phyloP scores from a whole-genome alignment of 2,113 vertebrate genomes.

The Neolamprologus falcicula region DNA sequence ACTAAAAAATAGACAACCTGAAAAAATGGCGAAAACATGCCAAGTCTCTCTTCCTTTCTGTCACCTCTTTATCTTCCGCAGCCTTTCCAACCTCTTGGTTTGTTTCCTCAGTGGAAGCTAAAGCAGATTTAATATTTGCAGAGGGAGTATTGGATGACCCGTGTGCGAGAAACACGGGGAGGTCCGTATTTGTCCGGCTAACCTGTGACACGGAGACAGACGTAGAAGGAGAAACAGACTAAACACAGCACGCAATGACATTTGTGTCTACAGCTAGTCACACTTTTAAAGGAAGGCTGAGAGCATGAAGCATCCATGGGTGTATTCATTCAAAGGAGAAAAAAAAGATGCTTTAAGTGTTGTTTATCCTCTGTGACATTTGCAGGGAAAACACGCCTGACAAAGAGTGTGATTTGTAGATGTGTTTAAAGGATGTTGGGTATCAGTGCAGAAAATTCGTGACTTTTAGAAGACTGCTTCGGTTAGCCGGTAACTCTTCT shows the following conservation, averaged over 20 bases:
- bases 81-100: background rate
- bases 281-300: background rate
- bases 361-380: conserved; percentile 31
- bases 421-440: conserved; percentile 14
- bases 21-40: background rate
- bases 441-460: background rate
- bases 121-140: conserved; percentile 36
- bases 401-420: background rate
- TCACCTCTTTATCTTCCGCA: background rate
- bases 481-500: conserved; percentile 21
- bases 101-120: conserved; percentile 2
- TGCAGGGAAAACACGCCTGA: background rate
- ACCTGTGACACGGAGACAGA: background rate
- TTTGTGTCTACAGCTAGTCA: background rate
- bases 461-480: conserved; percentile 7
- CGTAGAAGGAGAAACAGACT: background rate
- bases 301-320: background rate
- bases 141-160: conserved; percentile 22
- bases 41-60: background rate
- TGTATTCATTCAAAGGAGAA: background rate
- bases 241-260: background rate
- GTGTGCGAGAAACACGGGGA: conserved; percentile 7
- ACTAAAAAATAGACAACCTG: background rate
- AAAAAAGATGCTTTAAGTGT: background rate
- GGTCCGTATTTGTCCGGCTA: conserved; percentile 10